Evolutionary conservation across 2,888 invertebrate species (phyloP), one percentile per base, ranked within the genome.

Genomic region (Allolobophora icterica): DNA sequence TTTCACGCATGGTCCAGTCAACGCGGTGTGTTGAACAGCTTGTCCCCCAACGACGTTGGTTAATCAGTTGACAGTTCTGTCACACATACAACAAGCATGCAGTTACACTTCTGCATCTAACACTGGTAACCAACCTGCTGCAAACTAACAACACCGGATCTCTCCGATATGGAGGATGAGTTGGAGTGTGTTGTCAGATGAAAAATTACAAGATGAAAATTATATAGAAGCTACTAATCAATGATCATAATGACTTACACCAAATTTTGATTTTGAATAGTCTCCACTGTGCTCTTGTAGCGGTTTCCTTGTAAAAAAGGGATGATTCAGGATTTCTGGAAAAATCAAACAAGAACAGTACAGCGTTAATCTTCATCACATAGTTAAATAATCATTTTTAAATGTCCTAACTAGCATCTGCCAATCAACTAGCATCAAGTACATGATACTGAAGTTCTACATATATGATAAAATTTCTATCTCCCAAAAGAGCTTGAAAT

Each of bases 271-370:
- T 71, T 71, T 71, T 71, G 71, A 11, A 71, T 71, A n/a, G 6
- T 1, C 71, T n/a, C n/a, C 71, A 71, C 8, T 4, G n/a, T 71
- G 71, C 6, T 71, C 71, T 71, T 71, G n/a, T n/a, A 8, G 17
- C 3, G 71, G 30, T 71, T 71, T 8, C n/a, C 71, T 71, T 71
- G 71, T 71, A n/a, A 71, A 71, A 71, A 71, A 71, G 11, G 71
- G 71, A 71, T n/a, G 71, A 71, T 71, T 71, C 71, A 71, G 71
- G n/a, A 71, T 71, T 71, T 71, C 71, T 71, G n/a, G n/a, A 71
- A 71, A 71, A 71, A 71, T n/a, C n/a, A 71, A n/a, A 71, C 71
- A 71, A 71, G 30, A 71, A n/a, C 71, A 58, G 30, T 6, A 30
- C 17, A n/a, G n/a, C 71, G 13, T 71, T n/a, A 8, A n/a, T 71